phyloP scores from a whole-genome alignment of 2,888 invertebrate genomes.

The Drosophila lacicola region DNA sequence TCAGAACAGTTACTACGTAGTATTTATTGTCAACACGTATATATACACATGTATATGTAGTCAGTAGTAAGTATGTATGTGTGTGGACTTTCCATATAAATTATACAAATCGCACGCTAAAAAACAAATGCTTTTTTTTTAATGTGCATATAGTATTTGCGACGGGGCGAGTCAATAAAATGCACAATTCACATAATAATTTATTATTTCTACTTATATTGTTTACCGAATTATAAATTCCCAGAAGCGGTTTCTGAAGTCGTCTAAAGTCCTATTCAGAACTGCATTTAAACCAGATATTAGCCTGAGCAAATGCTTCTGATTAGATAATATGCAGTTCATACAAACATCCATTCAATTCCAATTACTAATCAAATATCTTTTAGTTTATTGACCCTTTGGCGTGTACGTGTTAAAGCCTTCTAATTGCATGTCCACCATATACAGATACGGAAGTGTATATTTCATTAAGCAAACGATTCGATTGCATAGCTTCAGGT shows the following conservation, averaged over 20 bases:
- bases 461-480: too few species aligned
- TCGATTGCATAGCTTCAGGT: not conserved
- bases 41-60: not conserved
- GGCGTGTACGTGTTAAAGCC: constrained; percentile 7
- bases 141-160: too few species aligned
- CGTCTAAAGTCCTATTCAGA: too few species aligned
- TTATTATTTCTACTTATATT: too few species aligned
- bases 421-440: not conserved
- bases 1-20: constrained; percentile 16
- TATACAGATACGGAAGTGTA: constrained; percentile 7
- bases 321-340: constrained; percentile 7
- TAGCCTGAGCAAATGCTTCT: not conserved
- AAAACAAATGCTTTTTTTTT: too few species aligned
- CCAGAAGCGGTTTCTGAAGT: too few species aligned
- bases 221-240: too few species aligned
- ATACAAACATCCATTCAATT: not conserved
- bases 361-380: constrained; percentile 1
- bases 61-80: not conserved
- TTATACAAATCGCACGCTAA: not conserved
- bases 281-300: too few species aligned
- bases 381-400: constrained; percentile 3
- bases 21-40: constrained; percentile 6
- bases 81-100: not conserved
- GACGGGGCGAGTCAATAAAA: not conserved
- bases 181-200: not conserved